Conservation (phyloP, 2,888 invertebrate species). For the Habrosyne pyritoides region DNA sequence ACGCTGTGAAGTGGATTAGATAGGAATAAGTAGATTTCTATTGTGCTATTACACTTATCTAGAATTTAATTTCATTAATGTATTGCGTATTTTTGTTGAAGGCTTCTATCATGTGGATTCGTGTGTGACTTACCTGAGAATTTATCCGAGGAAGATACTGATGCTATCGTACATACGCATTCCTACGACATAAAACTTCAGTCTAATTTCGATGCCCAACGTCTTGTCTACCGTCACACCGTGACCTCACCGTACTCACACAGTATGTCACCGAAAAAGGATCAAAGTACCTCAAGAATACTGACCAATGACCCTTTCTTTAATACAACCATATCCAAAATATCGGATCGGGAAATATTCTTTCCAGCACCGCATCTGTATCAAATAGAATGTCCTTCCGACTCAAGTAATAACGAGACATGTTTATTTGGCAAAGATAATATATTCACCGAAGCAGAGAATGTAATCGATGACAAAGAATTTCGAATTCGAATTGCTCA, state of each 20-base stretch:
- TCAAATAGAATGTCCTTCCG: constrained; percentile 60
- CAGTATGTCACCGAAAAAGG: constrained; percentile 63
- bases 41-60: constrained; percentile 10
- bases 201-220: constrained; percentile 58
- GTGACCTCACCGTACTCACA: constrained; percentile 56
- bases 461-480: constrained; percentile 39
- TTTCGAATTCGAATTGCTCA: constrained; percentile 63
- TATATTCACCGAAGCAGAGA: constrained; percentile 55
- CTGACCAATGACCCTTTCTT: constrained; percentile 84
- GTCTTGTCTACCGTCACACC: constrained; percentile 71
- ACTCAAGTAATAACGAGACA: constrained; percentile 58
- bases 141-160: constrained; percentile 67
- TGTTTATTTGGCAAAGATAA: constrained; percentile 65
- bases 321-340: constrained; percentile 81
- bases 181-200: constrained; percentile 82
- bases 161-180: constrained; percentile 73
- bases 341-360: constrained; percentile 81
- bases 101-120: constrained; percentile 84
- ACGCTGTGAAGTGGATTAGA: no score
- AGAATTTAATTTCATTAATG: not conserved
- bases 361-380: constrained; percentile 85
- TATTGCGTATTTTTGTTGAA: constrained; percentile 35
- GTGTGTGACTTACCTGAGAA: constrained; percentile 78
- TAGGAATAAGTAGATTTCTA: no score
- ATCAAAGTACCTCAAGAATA: constrained; percentile 79